Evolutionary conservation across 1,140 invertebrate genomes (phyloP).

Genomic region (Apis dorsata): DNA sequence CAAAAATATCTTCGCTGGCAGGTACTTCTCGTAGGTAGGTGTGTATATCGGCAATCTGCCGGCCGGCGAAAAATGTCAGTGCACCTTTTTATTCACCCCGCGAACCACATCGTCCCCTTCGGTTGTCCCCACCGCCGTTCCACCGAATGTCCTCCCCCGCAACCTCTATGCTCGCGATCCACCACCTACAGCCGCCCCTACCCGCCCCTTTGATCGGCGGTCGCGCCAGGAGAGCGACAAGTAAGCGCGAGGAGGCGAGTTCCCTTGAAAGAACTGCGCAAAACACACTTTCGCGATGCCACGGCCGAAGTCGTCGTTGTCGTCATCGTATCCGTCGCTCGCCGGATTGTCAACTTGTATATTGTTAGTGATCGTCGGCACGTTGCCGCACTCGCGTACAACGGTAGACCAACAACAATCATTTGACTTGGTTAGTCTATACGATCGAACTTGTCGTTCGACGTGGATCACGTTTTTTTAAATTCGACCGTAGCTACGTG

Average conservation of each 20-base stretch:
- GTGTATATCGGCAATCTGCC: constrained; percentile 47
- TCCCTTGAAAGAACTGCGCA: constrained; percentile 68
- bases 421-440: neutral
- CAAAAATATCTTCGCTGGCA: constrained; percentile 42
- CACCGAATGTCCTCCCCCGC: constrained; percentile 43
- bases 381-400: constrained; percentile 25
- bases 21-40: constrained; percentile 36
- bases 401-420: neutral
- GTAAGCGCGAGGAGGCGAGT: constrained; percentile 62
- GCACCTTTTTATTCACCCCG: constrained; percentile 54
- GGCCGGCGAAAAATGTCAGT: constrained; percentile 63
- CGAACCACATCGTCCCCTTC: constrained; percentile 24
- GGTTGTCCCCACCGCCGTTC: neutral
- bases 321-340: constrained; percentile 27
- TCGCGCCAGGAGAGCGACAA: constrained; percentile 55
- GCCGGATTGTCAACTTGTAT: constrained; percentile 13
- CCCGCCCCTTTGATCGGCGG: constrained; percentile 64
- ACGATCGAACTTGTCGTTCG: neutral
- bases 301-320: constrained; percentile 37
- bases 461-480: constrained; percentile 8
- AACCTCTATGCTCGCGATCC: constrained; percentile 40
- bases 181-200: constrained; percentile 63
- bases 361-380: constrained; percentile 40
- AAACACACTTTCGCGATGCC: constrained; percentile 54
- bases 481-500: neutral